Evolutionary conservation across 2,113 vertebrate species (phyloP).

Genomic region (Crotalus helleri): DNA sequence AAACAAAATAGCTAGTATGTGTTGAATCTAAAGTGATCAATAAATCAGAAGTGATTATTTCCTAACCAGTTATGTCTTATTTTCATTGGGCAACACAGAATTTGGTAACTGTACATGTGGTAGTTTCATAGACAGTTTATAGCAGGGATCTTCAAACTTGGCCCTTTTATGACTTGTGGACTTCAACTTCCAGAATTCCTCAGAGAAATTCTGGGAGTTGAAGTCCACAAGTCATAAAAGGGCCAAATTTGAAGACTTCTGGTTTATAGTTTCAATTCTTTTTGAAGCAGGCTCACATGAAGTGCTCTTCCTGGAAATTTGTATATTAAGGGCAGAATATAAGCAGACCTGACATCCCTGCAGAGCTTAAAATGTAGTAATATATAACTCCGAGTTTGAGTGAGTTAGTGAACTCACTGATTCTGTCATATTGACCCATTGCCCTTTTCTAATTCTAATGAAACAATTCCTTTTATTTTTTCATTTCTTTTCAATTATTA

Average conservation of each 20-base stretch:
- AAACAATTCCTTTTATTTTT: not conserved
- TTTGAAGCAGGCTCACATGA: not conserved
- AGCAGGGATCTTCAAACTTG: no score
- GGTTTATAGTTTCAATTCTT: not conserved
- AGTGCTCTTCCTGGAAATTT: not conserved
- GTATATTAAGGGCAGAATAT: not conserved
- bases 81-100: not conserved
- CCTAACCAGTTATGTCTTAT: not conserved
- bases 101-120: not conserved
- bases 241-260: no score
- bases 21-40: not conserved
- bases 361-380: not conserved
- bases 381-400: not conserved
- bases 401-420: not conserved
- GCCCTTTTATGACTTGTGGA: no score
- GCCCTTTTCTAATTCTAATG: not conserved
- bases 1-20: not conserved
- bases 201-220: no score
- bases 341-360: not conserved
- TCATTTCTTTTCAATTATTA: not conserved
- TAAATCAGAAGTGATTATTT: not conserved
- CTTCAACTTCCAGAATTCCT: no score
- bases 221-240: no score
- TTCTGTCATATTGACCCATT: slow-evolving; percentile 26
- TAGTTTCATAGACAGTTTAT: not conserved